These are phyloP conservation scores for Zeuzera pyrina DNA, from an alignment of 2,888 invertebrate genomes.

Conservation along the genomic window DNA sequence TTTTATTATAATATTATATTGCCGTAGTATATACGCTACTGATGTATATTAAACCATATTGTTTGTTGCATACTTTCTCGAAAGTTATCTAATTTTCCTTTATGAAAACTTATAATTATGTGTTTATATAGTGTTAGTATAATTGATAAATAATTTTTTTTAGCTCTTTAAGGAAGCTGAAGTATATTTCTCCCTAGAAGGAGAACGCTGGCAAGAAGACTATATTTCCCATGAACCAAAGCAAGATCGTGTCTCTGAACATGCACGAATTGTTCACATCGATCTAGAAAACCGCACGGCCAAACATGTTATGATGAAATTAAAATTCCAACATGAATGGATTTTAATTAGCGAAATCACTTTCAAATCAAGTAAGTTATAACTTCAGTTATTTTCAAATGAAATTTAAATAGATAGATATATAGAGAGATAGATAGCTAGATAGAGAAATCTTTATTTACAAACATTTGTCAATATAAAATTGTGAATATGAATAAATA, in stretches of 20 bases:
- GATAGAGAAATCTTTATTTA: conserved; percentile 3
- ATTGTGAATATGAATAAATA: too few relatives aligned
- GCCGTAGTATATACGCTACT: too few relatives aligned
- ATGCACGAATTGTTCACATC: conserved; percentile 79
- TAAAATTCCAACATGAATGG: conserved; percentile 88
- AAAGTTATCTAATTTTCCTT: too few relatives aligned
- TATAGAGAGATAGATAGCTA: too few relatives aligned
- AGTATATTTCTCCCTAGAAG: conserved; percentile 86
- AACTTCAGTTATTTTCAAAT: too few relatives aligned
- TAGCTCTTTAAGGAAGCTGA: conserved; percentile 84
- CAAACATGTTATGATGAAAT: conserved; percentile 80
- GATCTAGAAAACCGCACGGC: conserved; percentile 83
- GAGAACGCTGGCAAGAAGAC: conserved; percentile 80
- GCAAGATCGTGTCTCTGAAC: conserved; percentile 68
- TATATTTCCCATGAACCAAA: conserved; percentile 76
- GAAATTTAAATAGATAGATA: too few relatives aligned
- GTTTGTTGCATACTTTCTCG: too few relatives aligned
- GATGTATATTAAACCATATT: too few relatives aligned
- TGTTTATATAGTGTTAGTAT: too few relatives aligned
- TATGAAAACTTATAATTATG: too few relatives aligned
- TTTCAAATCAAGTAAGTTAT: conserved; percentile 85
- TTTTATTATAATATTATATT: too few relatives aligned
- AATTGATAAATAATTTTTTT: conserved; percentile 7
- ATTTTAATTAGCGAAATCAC: conserved; percentile 91
- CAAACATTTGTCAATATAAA: conserved; percentile 15